Evolutionary conservation across 1,140 invertebrate genomes (phyloP), one percentile per base, ranked within the genome.

Genomic region (Piezodorus guildinii): DNA sequence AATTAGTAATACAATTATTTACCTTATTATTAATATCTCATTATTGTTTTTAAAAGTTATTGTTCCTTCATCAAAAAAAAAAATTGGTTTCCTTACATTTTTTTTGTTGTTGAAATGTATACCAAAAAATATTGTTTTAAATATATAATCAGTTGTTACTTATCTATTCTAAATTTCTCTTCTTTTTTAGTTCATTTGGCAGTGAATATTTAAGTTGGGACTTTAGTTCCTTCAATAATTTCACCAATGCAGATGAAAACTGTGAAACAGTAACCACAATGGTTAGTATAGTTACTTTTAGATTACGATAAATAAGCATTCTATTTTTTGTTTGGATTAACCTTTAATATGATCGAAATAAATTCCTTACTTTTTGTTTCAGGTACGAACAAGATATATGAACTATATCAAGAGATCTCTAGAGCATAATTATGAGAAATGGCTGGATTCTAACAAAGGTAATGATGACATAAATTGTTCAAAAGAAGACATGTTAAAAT

Each of bases 301-400:
- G 10, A n/a, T n/a, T 15, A 15, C 15, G 17, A 2, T 46, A 15
- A n/a, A 46, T 46, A 46, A 19, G 10, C 15, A n/a, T 46, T 15
- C 10, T 19, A 15, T 46, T n/a, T 46, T n/a, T 19, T 19, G 2
- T 46, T 15, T n/a, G n/a, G n/a, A n/a, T n/a, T n/a, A n/a, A n/a
- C n/a, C n/a, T n/a, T n/a, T n/a, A n/a, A n/a, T n/a, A n/a, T n/a
- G n/a, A n/a, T n/a, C n/a, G n/a, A n/a, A n/a, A n/a, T n/a, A n/a
- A n/a, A n/a, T n/a, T n/a, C n/a, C n/a, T 19, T 46, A 3, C 10
- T n/a, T 46, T n/a, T 46, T 46, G 2, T 60, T 60, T 60, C 17
- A 60, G 58, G 58, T 60, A 3, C 3, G 58, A n/a, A 60, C 3
- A 30, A 34, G 25, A 17, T 60, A 60, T n/a, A 17, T 60, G 58